Percentiles rank a stretch among this genome's conserved stretches.
phyloP scores from a whole-genome alignment of 2,888 invertebrate genomes.

The Tetheella fluctuosa region DNA sequence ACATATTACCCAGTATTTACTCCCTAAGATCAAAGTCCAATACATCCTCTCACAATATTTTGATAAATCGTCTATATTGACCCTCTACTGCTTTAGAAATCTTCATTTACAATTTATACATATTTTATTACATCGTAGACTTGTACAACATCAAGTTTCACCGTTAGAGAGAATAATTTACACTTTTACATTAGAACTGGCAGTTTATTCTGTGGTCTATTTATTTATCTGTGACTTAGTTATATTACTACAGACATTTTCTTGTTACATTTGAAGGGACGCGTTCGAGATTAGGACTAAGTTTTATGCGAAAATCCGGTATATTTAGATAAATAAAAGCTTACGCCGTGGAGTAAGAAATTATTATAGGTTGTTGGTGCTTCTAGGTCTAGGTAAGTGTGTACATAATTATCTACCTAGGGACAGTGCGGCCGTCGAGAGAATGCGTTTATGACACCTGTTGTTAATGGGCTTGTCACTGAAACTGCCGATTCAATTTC shows the following conservation, averaged over 20 bases:
- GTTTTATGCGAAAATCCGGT: too few relatives aligned
- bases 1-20: background rate
- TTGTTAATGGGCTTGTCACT: too few relatives aligned
- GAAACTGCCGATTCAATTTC: too few relatives aligned
- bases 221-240: constrained; percentile 6
- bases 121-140: constrained; percentile 10
- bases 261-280: background rate
- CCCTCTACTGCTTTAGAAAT: constrained; percentile 8
- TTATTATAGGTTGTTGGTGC: too few relatives aligned
- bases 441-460: too few relatives aligned
- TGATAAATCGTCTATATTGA: background rate
- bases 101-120: constrained; percentile 11
- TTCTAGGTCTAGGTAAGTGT: too few relatives aligned
- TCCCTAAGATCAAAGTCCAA: background rate
- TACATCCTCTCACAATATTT: background rate
- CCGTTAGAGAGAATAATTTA: constrained; percentile 16
- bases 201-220: background rate
- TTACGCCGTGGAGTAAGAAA: too few relatives aligned
- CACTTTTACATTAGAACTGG: constrained; percentile 11
- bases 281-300: background rate
- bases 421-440: too few relatives aligned
- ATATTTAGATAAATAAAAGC: too few relatives aligned
- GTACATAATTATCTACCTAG: too few relatives aligned
- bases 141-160: constrained; percentile 14
- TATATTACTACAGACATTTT: background rate